Conservation (phyloP, 2,113 vertebrate genomes). For the Urocolius indicus region DNA sequence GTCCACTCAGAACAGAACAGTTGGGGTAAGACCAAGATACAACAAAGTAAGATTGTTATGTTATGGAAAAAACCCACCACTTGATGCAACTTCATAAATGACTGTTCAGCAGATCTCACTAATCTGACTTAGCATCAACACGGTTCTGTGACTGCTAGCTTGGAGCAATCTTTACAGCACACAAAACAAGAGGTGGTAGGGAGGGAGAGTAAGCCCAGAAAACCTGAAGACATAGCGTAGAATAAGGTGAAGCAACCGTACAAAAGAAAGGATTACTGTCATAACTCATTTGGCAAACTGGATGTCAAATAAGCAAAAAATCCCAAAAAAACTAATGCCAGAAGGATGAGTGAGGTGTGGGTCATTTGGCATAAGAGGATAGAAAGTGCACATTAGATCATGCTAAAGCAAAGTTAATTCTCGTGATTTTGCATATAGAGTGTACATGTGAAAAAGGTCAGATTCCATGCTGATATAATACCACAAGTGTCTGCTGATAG, state of each 20-base stretch:
- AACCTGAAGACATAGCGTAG: background rate
- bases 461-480: background rate
- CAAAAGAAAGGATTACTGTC: slow-evolving; percentile 45
- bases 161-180: background rate
- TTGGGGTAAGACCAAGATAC: background rate
- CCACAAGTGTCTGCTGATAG: background rate
- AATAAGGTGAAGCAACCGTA: background rate
- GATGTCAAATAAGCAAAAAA: background rate
- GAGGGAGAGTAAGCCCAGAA: background rate
- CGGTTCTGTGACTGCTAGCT: accelerated
- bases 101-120: background rate
- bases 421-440: background rate
- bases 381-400: background rate
- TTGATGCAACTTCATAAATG: background rate
- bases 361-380: background rate
- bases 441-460: background rate
- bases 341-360: background rate
- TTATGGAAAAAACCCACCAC: background rate
- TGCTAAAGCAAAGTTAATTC: background rate
- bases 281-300: slow-evolving; percentile 42
- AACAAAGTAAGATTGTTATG: background rate
- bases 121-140: background rate
- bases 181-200: accelerated
- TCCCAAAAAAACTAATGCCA: background rate
- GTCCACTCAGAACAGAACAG: background rate